Evolutionary conservation across 2,113 vertebrate genomes (phyloP).

Genomic region (Alaudala cheleensis): DNA sequence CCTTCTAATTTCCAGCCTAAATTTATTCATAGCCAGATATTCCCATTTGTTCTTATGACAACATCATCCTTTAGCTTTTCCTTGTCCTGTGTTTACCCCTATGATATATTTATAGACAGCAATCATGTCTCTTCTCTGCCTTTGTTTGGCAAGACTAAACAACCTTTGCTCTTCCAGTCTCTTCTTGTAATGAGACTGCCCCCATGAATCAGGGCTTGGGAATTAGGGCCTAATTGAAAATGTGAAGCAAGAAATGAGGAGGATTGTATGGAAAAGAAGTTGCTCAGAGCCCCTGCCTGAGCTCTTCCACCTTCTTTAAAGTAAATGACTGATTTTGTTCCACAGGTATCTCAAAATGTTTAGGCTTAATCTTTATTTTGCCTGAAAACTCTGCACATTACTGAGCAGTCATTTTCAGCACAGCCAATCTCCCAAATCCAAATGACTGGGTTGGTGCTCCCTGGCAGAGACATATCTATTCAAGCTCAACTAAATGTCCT

Average conservation of each 20-base stretch:
- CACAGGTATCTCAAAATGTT: background rate
- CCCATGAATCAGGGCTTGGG: background rate
- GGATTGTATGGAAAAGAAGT: background rate
- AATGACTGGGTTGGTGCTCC: background rate
- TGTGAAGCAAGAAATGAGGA: background rate
- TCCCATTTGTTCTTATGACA: background rate
- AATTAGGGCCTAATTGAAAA: background rate
- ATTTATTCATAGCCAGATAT: conserved; percentile 9
- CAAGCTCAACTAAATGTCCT: background rate
- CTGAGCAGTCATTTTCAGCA: background rate
- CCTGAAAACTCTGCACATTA: background rate
- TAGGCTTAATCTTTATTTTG: background rate
- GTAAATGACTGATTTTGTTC: background rate
- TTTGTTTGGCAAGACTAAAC: conserved; percentile 22
- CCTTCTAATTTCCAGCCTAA: background rate
- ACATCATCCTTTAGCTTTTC: background rate
- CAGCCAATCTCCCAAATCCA: background rate
- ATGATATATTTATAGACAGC: background rate
- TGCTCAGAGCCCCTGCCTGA: background rate
- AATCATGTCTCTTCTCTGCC: conserved; percentile 2
- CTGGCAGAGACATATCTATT: background rate
- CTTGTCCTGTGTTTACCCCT: background rate
- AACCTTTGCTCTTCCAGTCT: background rate
- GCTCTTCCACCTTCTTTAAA: background rate
- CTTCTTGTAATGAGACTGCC: background rate